Evolutionary conservation across 37 sponge, comb jelly and placozoan species (phyloP).

Genomic region (Chondrosia reniformis): DNA sequence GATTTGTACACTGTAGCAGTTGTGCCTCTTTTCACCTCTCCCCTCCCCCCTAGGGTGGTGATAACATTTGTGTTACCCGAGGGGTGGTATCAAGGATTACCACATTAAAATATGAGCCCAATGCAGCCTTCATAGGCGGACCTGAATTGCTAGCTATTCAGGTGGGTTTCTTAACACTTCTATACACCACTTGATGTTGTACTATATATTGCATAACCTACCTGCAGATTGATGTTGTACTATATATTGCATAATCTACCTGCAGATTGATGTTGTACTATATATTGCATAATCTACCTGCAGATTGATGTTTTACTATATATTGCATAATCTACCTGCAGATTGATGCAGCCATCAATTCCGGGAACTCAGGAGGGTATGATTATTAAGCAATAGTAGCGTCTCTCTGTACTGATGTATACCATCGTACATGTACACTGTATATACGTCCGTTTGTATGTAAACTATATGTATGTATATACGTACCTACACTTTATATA

Average conservation of each 20-base stretch:
- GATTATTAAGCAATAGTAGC: neutral
- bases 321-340: too few relatives aligned
- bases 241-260: too few relatives aligned
- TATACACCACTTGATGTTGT: neutral
- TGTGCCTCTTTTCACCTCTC: neutral
- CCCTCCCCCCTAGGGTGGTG: neutral
- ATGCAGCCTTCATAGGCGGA: neutral
- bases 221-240: too few relatives aligned
- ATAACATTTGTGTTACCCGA: slow-evolving; percentile 11
- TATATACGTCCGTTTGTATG: too few relatives aligned
- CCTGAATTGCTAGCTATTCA: slow-evolving; percentile 9
- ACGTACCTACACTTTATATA: too few relatives aligned
- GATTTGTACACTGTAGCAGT: neutral
- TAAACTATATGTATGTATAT: too few relatives aligned
- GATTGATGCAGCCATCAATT: slow-evolving; percentile 16
- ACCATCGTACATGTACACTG: too few relatives aligned
- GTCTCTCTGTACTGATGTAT: too few relatives aligned
- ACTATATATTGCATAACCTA: too few relatives aligned
- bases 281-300: too few relatives aligned
- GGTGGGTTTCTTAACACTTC: neutral
- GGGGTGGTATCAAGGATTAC: slow-evolving; percentile 6
- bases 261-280: too few relatives aligned
- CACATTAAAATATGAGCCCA: slow-evolving; percentile 3
- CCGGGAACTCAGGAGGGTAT: slow-evolving; percentile 11
- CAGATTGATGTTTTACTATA: too few relatives aligned